Evolutionary conservation across 2,797 vertebrate genomes (phyloP), one percentile per base, ranked within the genome.

Genomic region (Cirrhinus mrigala): DNA sequence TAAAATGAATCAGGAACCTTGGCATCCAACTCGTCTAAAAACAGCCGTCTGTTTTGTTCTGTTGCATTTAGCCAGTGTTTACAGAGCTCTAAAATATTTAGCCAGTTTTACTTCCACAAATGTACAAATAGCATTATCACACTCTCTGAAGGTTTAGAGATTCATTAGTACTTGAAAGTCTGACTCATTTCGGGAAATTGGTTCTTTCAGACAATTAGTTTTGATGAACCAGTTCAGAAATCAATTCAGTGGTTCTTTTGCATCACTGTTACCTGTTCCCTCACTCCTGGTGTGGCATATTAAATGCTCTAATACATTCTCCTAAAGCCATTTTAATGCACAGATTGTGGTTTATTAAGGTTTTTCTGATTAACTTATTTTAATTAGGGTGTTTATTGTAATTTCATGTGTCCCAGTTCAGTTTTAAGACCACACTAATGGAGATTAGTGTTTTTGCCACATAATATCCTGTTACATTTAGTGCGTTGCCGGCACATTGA

Each of bases 171-270:
- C 46, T 79, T 14, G n/a, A 11, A 66, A 66, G 24, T 66, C n/a
- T 29, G 60, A 69, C 46, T 81, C 24, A 50, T 80, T 68, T 37
- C 18, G 0, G 7, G 7, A 68, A 69, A 69, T n/a, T 68, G 22
- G 1, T n/a, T 80, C 62, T 80, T 80, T 69, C 27, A 80, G 18
- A 52, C 62, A 37, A 68, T 66, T 80, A 48, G 62, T 54, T 81
- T 81, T 69, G 62, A 66, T 81, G 46, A 69, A 81, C 24, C 44
- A 33, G 24, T 20, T n/a, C 0, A 29, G 48, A 24, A 48, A 50
- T 18, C 0, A 2, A 46, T 27, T 64, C n/a, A 22, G 15, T 50
- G 44, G n/a, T 24, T 40, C 22, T 60, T 77, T 60, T 60, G 22
- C 4, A 66, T 29, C 16, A 50, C 27, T 79, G 40, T 79, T 64